Evolutionary conservation across 2,888 invertebrate genomes (phyloP).

Genomic region (Branchellion lobata): DNA sequence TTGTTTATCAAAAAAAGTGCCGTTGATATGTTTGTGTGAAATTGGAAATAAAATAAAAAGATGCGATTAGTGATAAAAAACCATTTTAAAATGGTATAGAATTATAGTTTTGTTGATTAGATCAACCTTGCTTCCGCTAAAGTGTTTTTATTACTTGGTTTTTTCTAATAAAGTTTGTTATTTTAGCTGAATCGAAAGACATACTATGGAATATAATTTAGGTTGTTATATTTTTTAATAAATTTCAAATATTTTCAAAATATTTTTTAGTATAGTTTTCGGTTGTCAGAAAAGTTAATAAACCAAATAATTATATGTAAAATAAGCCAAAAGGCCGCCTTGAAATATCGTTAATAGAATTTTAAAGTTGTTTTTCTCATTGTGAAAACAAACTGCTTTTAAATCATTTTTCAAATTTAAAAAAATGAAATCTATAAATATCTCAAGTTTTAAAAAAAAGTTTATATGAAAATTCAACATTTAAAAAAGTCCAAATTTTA

Average conservation of each 20-base stretch:
- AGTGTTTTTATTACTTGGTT: conserved; percentile 10
- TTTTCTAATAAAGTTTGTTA: background rate
- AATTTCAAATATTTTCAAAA: background rate
- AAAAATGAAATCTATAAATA: too few relatives aligned
- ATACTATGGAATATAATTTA: conserved; percentile 7
- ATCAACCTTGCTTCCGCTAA: conserved; percentile 11
- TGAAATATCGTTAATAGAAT: too few relatives aligned
- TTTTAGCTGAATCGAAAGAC: background rate
- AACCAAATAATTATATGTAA: too few relatives aligned
- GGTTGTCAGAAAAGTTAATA: background rate
- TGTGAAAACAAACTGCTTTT: too few relatives aligned
- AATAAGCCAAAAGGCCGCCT: too few relatives aligned
- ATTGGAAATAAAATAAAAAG: background rate
- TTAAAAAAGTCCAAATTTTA: too few relatives aligned
- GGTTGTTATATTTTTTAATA: background rate
- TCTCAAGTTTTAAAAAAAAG: too few relatives aligned
- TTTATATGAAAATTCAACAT: too few relatives aligned
- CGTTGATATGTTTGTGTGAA: background rate
- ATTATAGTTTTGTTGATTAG: background rate
- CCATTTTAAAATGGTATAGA: background rate
- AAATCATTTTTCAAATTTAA: too few relatives aligned
- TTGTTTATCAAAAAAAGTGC: background rate
- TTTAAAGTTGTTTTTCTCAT: too few relatives aligned
- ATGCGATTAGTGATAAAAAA: background rate
- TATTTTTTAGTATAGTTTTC: background rate